Evolutionary conservation across 2,113 vertebrate genomes (phyloP), one percentile per base, ranked within the genome.

Genomic region (Trematocara unimaculatum): DNA sequence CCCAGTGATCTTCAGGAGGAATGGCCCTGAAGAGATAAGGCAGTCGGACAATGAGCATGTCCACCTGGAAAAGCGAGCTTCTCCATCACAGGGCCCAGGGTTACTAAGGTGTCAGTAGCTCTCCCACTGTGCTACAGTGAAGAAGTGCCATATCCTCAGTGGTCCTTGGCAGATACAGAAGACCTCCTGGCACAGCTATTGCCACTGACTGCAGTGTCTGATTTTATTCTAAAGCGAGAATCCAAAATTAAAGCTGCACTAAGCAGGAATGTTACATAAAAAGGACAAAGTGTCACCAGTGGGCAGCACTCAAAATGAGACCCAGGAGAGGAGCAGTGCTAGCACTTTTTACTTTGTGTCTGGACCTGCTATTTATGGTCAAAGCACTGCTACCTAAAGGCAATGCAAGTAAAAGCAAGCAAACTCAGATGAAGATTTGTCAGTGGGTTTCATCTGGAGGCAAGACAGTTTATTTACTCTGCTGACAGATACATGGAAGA

Each of bases 21-120:
- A 90, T 90, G 94, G 93, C 90, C 88, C 89, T 15, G 89, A 85
- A 84, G 86, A 94, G 94, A 95, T 94, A 94, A 95, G 92, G 88
- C 91, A 49, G 87, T 85, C 40, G 87, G 90, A 95, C 94, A 95
- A 95, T 93, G 92, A 91, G 89, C 88, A 49, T 80, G 93, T 94
- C 93, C 92, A 89, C 89, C 87, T 92, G 91, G 87, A 82, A 67
- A 35, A 84, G 58, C 2, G 26, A 70, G 89, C 90, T 85, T 89
- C 93, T 94, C 89, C 92, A 91, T 95, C 95, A 94, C 87, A 10
- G 51, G 56, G 84, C 82, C 54, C 64, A 1, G 77, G 93, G 92
- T 92, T 84, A 89, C 42, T 26, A 11, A 88, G 84, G 91, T 92
- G 93, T 92, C 93, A 82, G 54, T 54, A 31, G 35, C 92, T 85